Evolutionary conservation across 2,888 invertebrate species (phyloP).

Genomic region (Andrena dorsata): DNA sequence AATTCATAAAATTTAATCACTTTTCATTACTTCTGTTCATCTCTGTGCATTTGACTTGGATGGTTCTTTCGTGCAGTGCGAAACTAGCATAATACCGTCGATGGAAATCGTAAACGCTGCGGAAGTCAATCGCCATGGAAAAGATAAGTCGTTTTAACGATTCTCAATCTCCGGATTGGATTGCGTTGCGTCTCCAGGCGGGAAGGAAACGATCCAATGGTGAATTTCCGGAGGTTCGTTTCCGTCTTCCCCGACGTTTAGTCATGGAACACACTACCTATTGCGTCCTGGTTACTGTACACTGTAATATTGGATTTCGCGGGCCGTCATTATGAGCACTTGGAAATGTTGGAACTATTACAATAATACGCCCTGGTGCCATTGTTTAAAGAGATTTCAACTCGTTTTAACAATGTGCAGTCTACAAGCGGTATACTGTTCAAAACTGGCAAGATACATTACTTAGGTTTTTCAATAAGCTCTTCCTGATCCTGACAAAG

Average conservation of each 20-base stretch:
- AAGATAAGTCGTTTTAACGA: conserved; percentile 58
- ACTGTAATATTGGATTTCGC: conserved; percentile 53
- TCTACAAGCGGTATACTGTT: too few relatives aligned
- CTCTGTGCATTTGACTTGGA: not conserved
- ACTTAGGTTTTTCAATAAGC: too few relatives aligned
- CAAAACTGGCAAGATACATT: too few relatives aligned
- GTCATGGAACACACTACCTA: conserved; percentile 47
- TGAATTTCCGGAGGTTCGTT: conserved; percentile 63
- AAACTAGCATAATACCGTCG: not conserved
- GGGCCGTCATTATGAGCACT: conserved; percentile 19
- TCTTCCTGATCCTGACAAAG: too few relatives aligned
- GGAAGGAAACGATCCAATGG: conserved; percentile 57
- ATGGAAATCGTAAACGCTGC: not conserved
- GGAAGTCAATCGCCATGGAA: conserved; percentile 20
- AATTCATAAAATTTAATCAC: too few relatives aligned
- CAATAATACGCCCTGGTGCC: not conserved
- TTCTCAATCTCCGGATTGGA: conserved; percentile 63
- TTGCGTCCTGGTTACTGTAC: conserved; percentile 34
- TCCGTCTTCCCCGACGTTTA: conserved; percentile 52
- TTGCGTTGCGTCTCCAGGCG: conserved; percentile 45
- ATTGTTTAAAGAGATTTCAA: not conserved
- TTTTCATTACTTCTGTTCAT: not conserved
- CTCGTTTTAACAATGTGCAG: too few relatives aligned
- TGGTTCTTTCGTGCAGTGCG: not conserved
- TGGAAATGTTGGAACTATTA: conserved; percentile 6